Evolutionary conservation across 2,113 vertebrate genomes (phyloP).

Genomic region (Atractosteus spatula): DNA sequence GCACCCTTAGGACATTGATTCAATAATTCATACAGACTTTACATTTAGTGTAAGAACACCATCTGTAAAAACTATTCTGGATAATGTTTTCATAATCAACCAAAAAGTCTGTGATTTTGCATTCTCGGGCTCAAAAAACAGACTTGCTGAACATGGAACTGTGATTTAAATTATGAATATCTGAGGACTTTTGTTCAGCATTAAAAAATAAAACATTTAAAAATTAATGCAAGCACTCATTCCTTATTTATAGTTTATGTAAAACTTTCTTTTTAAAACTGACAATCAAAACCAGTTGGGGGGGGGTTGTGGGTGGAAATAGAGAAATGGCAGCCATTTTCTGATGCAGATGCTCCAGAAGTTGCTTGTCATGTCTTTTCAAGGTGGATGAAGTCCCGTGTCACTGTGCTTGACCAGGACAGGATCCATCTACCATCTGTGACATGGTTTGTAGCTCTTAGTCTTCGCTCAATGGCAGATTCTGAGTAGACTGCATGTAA

Average conservation of each 20-base stretch:
- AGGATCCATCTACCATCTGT: slow-evolving; percentile 17
- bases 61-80: slow-evolving; percentile 29
- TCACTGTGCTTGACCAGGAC: neutral
- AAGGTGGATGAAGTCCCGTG: neutral
- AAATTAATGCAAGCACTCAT: slow-evolving; percentile 52
- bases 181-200: slow-evolving; percentile 63
- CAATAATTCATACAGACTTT: slow-evolving; percentile 31
- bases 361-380: slow-evolving; percentile 9
- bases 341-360: neutral
- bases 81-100: slow-evolving; percentile 40
- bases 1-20: slow-evolving; percentile 23
- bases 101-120: slow-evolving; percentile 22
- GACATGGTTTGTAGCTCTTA: slow-evolving; percentile 3
- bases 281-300: slow-evolving; percentile 45
- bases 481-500: too few species aligned
- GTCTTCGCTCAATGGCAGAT: neutral
- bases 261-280: slow-evolving; percentile 40
- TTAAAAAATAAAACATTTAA: slow-evolving; percentile 68
- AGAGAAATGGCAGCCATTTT: neutral
- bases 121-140: slow-evolving; percentile 34
- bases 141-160: slow-evolving; percentile 49
- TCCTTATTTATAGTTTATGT: slow-evolving; percentile 55
- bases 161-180: slow-evolving; percentile 68
- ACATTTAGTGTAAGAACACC: slow-evolving; percentile 33
- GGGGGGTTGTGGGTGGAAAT: neutral